Conservation (phyloP, 2,797 vertebrate genomes). For the Phataginus tricuspis region DNA sequence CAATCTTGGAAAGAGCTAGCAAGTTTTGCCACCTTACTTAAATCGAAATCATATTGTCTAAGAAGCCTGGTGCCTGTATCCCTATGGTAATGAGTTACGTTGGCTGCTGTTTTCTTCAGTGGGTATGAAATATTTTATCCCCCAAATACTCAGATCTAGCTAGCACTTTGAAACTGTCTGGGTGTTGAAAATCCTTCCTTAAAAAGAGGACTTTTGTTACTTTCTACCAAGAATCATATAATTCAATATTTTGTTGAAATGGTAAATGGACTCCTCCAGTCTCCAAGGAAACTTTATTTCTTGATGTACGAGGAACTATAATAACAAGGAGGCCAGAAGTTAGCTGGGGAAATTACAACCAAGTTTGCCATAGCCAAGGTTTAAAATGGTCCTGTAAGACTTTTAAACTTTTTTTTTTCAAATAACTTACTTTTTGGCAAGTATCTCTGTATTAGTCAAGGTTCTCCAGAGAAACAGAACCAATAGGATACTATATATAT, state of each 20-base stretch:
- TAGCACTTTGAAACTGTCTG: conserved; percentile 51
- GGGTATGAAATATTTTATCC: conserved; percentile 66
- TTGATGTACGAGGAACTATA: conserved; percentile 58
- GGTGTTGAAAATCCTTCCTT: conserved; percentile 64
- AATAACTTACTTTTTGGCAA: conserved; percentile 61
- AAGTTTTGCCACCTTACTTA: not conserved
- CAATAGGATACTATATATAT: not conserved
- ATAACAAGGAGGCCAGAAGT: conserved; percentile 62
- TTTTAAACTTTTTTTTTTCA: conserved; percentile 12
- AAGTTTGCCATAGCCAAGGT: conserved; percentile 44
- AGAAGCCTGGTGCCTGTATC: not conserved
- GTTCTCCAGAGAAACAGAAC: conserved; percentile 21
- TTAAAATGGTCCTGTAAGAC: conserved; percentile 55
- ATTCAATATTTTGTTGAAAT: conserved; percentile 76
- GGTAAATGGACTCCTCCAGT: conserved; percentile 47
- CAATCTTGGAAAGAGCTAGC: not conserved
- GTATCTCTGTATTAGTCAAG: conserved; percentile 8
- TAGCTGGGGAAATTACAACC: conserved; percentile 59
- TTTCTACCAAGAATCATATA: conserved; percentile 70
- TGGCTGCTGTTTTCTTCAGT: conserved; percentile 61
- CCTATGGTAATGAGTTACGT: conserved; percentile 14
- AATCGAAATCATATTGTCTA: conserved; percentile 24
- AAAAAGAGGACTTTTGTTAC: conserved; percentile 66
- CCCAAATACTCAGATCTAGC: conserved; percentile 42
- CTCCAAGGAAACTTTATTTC: conserved; percentile 57